Evolutionary conservation across 2,113 vertebrate genomes (phyloP), one percentile per base, ranked within the genome.

Genomic region (Globicephala melas): DNA sequence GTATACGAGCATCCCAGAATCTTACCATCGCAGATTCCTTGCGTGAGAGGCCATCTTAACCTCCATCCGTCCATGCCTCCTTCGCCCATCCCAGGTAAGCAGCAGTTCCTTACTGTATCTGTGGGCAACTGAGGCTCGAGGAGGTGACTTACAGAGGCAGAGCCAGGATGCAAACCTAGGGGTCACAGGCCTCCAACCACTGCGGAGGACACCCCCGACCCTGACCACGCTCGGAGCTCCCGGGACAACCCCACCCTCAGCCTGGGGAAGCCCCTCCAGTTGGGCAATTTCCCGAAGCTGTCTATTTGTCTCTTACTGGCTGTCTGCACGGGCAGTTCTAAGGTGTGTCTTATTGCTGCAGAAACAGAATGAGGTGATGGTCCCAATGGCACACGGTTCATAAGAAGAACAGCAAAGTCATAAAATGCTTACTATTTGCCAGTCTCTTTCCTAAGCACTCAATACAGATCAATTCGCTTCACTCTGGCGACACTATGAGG

Each of bases 221-320:
- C 65, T 41, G 12, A 1, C 17, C 28, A 25, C 0, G 0, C 31
- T 21, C 2, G 15, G 28, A 13, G 25, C 65, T 53, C 74, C 7
- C 1, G 8, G 50, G 17, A 41, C 9, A 1, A 47, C 15, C 62
- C 15, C 2, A 21, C 44, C 9, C 20, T 62, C n/a, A 5, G 50
- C n/a, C 47, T 28, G 73, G 41, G 63, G 10, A 15, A 73, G 50
- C 67, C 20, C 68, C 50, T 36, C 6, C 2, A 28, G 3, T 2
- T 26, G 36, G 41, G 71, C 2, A 6, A 47, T 26, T 31, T 23
- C 63, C 77, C 3, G 0, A 83, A 17, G 8, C n/a, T 23, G 26
- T 14, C 63, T 86, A 0, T 4, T 33, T 12, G 58, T 17, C 3
- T 28, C 38, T 50, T 31, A 28, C 0, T 4, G 55, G 28, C 1